These are phyloP conservation scores for Camponotus floridanus DNA, from an alignment of 1,140 invertebrate species.

Conservation along the genomic window DNA sequence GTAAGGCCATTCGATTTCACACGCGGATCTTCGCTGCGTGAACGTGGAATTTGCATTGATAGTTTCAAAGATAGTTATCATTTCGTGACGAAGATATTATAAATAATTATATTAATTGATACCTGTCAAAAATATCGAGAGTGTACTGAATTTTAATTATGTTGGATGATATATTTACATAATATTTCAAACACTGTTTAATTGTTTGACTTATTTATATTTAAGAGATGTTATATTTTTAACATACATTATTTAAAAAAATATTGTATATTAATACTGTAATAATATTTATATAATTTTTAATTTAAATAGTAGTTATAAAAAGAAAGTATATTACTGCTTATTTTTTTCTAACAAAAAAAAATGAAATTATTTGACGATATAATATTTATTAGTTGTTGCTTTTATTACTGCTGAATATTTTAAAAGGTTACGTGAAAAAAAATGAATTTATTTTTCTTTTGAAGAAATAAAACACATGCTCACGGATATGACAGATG, in stretches of 20 bases:
- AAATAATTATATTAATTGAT: neutral
- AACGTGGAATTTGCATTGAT: slow-evolving; percentile 41
- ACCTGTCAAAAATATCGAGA: no score
- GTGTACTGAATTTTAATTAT: no score
- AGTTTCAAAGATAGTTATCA: neutral
- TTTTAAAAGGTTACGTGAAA: neutral
- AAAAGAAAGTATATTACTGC: neutral
- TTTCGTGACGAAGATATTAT: neutral
- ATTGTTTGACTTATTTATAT: neutral
- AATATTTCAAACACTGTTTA: neutral
- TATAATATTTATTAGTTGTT: neutral
- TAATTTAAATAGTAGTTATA: neutral
- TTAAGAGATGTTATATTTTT: no score
- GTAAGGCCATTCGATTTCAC: slow-evolving; percentile 63
- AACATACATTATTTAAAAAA: no score
- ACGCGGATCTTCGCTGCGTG: slow-evolving; percentile 44
- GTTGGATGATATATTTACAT: neutral
- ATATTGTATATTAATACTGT: neutral
- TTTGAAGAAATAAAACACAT: slow-evolving; percentile 1
- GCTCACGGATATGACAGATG: slow-evolving; percentile 13
- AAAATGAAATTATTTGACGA: neutral
- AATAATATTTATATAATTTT: neutral
- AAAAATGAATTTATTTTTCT: neutral
- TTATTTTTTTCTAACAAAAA: neutral
- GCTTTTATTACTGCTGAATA: neutral